Conservation (phyloP, 2,888 invertebrate genomes). For the Rotaria macrura region DNA sequence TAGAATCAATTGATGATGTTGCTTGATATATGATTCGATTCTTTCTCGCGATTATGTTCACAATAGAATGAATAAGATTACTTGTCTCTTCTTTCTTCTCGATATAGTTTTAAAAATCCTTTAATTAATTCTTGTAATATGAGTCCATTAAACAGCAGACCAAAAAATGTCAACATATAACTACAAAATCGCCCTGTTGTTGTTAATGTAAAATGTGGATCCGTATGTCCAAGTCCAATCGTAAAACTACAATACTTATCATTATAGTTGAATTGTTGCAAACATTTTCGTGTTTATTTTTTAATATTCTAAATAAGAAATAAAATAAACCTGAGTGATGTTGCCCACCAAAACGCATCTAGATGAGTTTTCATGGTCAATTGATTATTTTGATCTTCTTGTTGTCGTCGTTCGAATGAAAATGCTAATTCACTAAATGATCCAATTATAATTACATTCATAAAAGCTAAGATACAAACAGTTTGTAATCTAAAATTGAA, state of each 20-base stretch:
- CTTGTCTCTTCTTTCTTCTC: background rate
- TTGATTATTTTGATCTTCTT: background rate
- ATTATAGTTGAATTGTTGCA: background rate
- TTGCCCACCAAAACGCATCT: constrained; percentile 10
- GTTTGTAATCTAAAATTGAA: background rate
- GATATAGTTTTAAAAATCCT: background rate
- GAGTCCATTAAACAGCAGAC: background rate
- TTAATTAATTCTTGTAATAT: constrained; percentile 19
- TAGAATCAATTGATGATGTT: background rate
- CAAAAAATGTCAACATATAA: constrained; percentile 6
- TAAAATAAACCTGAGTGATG: background rate
- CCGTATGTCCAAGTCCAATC: background rate
- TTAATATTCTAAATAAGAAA: too few relatives aligned
- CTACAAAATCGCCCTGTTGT: background rate
- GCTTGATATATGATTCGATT: background rate
- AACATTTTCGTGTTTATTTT: too few relatives aligned
- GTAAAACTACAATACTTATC: background rate
- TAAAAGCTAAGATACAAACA: background rate
- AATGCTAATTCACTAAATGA: constrained; percentile 5
- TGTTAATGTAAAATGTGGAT: background rate
- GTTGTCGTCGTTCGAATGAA: background rate
- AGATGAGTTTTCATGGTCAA: background rate
- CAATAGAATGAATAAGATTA: background rate
- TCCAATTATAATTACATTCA: background rate
- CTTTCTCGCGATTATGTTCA: background rate